Conservation (phyloP, 1,140 invertebrate species). For the Piezodorus guildinii region DNA sequence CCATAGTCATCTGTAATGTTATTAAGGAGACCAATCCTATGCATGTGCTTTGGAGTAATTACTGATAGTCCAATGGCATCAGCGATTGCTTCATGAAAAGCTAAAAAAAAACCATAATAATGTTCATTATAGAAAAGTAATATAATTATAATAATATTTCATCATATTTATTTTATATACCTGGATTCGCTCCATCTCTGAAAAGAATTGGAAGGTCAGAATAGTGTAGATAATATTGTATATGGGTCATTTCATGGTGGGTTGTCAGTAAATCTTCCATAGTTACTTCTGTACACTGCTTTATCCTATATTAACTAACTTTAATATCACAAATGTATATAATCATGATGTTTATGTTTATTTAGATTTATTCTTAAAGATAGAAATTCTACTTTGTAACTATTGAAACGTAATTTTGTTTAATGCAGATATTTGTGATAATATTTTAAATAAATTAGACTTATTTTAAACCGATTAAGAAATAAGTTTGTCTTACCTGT, state of each 20-base stretch:
- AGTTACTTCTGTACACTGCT: constrained; percentile 75
- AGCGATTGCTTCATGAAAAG: constrained; percentile 81
- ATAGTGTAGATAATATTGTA: constrained; percentile 75
- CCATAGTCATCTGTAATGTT: constrained; percentile 50
- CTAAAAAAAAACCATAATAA: constrained; percentile 38
- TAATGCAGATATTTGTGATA: too few relatives aligned
- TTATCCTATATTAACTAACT: constrained; percentile 51
- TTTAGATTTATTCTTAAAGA: too few relatives aligned
- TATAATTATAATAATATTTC: neutral
- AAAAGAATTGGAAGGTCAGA: constrained; percentile 59
- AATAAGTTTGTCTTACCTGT: constrained; percentile 41
- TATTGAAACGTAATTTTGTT: too few relatives aligned
- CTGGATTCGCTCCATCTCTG: constrained; percentile 66
- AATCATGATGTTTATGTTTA: too few relatives aligned
- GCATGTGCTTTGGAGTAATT: constrained; percentile 57
- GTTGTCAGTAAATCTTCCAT: constrained; percentile 66
- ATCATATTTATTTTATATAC: constrained; percentile 33
- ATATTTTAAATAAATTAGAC: too few relatives aligned
- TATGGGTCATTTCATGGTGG: constrained; percentile 78
- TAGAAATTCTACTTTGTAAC: too few relatives aligned
- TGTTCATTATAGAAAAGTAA: neutral
- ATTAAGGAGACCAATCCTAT: constrained; percentile 55
- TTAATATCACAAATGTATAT: too few relatives aligned
- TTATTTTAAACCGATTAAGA: too few relatives aligned
- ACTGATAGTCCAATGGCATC: constrained; percentile 71